Conservation (phyloP, 1,140 invertebrate species). For the Cecropterus lyciades region DNA sequence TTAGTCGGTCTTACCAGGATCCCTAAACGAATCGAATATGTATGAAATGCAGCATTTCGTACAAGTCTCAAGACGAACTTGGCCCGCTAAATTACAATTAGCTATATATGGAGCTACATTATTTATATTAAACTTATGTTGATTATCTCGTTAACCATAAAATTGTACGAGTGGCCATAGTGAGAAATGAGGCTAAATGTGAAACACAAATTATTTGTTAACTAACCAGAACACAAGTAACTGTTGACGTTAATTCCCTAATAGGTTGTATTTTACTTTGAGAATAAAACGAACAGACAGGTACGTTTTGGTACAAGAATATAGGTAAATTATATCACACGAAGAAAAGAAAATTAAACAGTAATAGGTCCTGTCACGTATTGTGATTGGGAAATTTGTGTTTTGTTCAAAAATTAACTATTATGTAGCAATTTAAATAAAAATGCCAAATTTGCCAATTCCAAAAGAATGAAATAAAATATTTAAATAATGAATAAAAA, state of each 20-base stretch:
- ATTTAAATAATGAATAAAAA: too few species aligned
- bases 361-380: too few species aligned
- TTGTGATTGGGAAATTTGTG: too few species aligned
- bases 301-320: neutral
- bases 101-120: constrained; percentile 23
- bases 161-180: constrained; percentile 14
- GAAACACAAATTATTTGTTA: constrained; percentile 19
- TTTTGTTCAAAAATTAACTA: too few species aligned
- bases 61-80: constrained; percentile 14
- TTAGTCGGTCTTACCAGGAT: neutral
- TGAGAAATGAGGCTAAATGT: constrained; percentile 33
- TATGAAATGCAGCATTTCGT: constrained; percentile 10
- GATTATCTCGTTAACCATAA: constrained; percentile 29
- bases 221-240: neutral
- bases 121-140: constrained; percentile 31
- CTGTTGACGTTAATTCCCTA: neutral
- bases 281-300: too few species aligned
- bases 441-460: too few species aligned
- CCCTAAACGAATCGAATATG: neutral
- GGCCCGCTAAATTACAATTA: constrained; percentile 9
- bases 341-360: too few species aligned
- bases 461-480: too few species aligned
- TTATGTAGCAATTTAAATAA: too few species aligned
- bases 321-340: too few species aligned
- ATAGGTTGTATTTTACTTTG: too few species aligned